These are phyloP conservation scores for Melolontha melolontha DNA, from an alignment of 2,888 invertebrate genomes.

Conservation along the genomic window DNA sequence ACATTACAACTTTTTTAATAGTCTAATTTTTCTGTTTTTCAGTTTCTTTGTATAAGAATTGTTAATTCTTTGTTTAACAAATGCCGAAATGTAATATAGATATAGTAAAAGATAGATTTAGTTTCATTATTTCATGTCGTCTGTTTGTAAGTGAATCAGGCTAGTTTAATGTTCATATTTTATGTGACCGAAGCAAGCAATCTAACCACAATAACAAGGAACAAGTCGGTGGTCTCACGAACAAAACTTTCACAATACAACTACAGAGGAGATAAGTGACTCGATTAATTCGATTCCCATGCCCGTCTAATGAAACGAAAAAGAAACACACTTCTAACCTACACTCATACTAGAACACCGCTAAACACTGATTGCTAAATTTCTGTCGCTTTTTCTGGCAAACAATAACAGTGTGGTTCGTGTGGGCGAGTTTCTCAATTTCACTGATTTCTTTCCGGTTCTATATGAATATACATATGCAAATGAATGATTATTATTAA, in stretches of 20 bases:
- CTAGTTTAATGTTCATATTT: neutral
- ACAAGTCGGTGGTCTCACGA: conserved; percentile 19
- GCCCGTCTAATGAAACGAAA: conserved; percentile 27
- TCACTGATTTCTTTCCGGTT: conserved; percentile 5
- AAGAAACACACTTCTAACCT: conserved; percentile 28
- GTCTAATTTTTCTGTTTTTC: no score
- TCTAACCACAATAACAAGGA: conserved; percentile 10
- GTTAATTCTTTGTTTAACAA: no score
- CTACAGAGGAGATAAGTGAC: conserved; percentile 36
- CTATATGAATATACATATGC: no score
- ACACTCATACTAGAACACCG: conserved; percentile 14
- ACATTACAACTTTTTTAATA: no score
- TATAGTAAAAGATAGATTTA: no score
- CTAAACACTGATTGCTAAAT: conserved; percentile 21
- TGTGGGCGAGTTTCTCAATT: conserved; percentile 22
- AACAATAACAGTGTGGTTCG: conserved; percentile 24
- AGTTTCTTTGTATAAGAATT: no score
- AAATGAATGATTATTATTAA: no score
- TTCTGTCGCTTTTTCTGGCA: conserved; percentile 4
- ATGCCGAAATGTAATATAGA: no score
- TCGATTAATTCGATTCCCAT: conserved; percentile 43
- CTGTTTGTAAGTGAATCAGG: neutral
- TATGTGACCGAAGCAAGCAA: neutral
- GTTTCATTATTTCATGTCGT: neutral
- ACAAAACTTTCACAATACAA: conserved; percentile 38